Conservation (phyloP, 2,113 vertebrate species). For the Sylvilagus bachmani region DNA sequence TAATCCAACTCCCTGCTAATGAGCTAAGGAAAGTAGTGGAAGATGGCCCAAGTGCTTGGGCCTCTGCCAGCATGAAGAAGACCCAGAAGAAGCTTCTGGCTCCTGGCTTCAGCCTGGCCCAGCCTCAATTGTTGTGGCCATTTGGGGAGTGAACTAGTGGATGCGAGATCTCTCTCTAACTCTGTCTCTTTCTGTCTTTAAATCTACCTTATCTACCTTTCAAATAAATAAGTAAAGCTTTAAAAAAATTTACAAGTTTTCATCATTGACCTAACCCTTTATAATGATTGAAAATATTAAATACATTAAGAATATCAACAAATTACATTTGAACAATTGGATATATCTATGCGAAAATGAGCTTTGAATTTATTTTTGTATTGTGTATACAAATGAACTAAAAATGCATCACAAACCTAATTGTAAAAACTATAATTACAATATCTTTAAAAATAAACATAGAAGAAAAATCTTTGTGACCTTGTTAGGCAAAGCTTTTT, state of each 20-base stretch:
- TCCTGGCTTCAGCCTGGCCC: too few species aligned
- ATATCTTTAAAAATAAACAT: neutral
- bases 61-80: too few species aligned
- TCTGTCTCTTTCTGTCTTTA: too few species aligned
- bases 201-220: too few species aligned
- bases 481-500: neutral
- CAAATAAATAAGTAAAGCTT: too few species aligned
- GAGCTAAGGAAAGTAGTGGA: too few species aligned
- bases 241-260: neutral
- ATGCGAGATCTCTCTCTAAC: too few species aligned
- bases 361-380: neutral
- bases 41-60: too few species aligned
- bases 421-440: neutral
- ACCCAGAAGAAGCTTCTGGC: too few species aligned
- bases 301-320: neutral
- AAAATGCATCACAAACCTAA: neutral
- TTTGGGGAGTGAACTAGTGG: too few species aligned
- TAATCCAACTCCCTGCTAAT: too few species aligned
- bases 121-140: too few species aligned
- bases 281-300: constrained; percentile 17
- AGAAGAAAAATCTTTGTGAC: constrained; percentile 27
- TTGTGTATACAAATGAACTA: neutral
- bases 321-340: neutral
- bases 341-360: neutral
- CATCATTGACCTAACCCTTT: neutral